A percentile compares a stretch with the other conserved stretches of the same genome.
These are phyloP conservation scores for Esperia sulphurella DNA, from an alignment of 2,888 invertebrate species.

Conservation along the genomic window DNA sequence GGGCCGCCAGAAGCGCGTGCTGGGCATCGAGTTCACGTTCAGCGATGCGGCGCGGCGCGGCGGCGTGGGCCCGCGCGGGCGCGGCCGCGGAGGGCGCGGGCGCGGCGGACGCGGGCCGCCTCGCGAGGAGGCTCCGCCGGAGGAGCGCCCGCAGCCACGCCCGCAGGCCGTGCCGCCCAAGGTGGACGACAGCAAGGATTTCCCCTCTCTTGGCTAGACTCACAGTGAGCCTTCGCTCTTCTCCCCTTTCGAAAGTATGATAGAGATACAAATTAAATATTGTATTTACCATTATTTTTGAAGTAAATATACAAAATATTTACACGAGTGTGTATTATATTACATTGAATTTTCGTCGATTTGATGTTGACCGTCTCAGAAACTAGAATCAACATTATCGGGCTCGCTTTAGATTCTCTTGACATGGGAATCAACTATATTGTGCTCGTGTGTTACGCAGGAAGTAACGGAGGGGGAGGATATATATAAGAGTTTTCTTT, in stretches of 20 bases:
- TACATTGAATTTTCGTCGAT: conserved; percentile 53
- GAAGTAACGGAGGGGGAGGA: conserved; percentile 62
- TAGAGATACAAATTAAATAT: conserved; percentile 76
- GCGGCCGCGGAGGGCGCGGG: conserved; percentile 81
- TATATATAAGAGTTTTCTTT: conserved; percentile 57
- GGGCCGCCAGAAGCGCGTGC: conserved; percentile 90
- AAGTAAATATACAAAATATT: conserved; percentile 80
- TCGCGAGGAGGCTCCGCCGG: conserved; percentile 50
- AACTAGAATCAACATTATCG: conserved; percentile 26
- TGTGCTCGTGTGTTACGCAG: conserved; percentile 38
- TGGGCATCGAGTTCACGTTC: conserved; percentile 94
- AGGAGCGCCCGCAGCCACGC: conserved; percentile 57
- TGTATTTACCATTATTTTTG: conserved; percentile 79
- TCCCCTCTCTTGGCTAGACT: conserved; percentile 92
- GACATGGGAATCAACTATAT: conserved; percentile 28
- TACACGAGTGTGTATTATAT: conserved; percentile 77
- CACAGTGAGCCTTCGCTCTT: conserved; percentile 59
- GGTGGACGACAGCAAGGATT: conserved; percentile 97
- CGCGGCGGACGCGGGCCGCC: conserved; percentile 56
- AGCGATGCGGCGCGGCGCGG: conserved; percentile 88
- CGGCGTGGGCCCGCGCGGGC: conserved; percentile 82
- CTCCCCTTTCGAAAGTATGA: conserved; percentile 67
- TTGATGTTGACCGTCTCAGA: conserved; percentile 35
- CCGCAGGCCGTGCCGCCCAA: conserved; percentile 83
- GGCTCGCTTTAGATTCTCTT: conserved; percentile 31